Conservation (phyloP, 2,113 vertebrate species). For the Cryptotis parvus region DNA sequence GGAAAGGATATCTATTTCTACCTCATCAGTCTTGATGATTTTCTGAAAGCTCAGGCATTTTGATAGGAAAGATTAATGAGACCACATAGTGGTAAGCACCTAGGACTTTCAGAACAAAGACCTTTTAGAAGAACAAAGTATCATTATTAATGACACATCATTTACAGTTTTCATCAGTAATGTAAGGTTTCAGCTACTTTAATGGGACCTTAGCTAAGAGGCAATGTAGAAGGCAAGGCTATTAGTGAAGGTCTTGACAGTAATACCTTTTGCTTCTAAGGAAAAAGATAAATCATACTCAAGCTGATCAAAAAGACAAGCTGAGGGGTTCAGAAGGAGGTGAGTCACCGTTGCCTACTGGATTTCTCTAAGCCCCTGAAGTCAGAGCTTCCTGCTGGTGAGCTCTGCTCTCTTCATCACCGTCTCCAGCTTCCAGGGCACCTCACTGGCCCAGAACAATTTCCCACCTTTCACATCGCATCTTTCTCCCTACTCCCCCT, state of each 20-base stretch:
- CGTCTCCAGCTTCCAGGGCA: background rate
- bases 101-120: slow-evolving; percentile 67
- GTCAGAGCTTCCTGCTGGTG: background rate
- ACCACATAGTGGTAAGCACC: slow-evolving; percentile 51
- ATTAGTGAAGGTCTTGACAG: slow-evolving; percentile 62
- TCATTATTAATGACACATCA: slow-evolving; percentile 68
- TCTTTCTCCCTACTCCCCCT: background rate
- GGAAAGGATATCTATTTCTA: slow-evolving; percentile 5
- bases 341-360: background rate
- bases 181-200: slow-evolving; percentile 58
- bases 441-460: background rate
- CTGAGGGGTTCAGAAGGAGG: slow-evolving; percentile 53
- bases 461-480: background rate
- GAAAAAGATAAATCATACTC: slow-evolving; percentile 65
- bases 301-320: slow-evolving; percentile 70
- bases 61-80: slow-evolving; percentile 70
- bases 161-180: slow-evolving; percentile 70
- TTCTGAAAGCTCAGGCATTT: slow-evolving; percentile 45
- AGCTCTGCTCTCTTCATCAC: background rate
- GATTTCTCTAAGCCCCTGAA: slow-evolving; percentile 35
- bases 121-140: slow-evolving; percentile 69
- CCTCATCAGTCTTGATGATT: slow-evolving; percentile 12
- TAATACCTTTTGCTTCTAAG: slow-evolving; percentile 63
- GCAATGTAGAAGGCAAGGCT: slow-evolving; percentile 36
- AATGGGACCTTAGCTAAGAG: slow-evolving; percentile 63